phyloP scores from a whole-genome alignment of 2,113 vertebrate genomes.

The Ciconia stormi region DNA sequence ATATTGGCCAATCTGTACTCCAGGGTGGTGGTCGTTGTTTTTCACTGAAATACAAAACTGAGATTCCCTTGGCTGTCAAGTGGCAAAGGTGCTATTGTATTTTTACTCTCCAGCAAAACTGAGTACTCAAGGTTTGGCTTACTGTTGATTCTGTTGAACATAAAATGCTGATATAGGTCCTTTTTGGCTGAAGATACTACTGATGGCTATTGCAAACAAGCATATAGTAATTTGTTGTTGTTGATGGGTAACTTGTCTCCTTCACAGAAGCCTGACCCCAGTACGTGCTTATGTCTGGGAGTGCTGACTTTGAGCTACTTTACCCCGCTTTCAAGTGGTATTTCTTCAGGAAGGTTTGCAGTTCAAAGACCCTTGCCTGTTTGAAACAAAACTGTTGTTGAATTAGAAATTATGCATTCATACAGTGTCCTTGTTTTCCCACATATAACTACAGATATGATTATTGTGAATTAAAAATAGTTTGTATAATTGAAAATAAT shows the following conservation, averaged over 20 bases:
- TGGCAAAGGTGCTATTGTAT: background rate
- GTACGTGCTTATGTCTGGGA: background rate
- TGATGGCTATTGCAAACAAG: background rate
- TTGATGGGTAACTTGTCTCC: background rate
- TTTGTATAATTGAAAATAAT: background rate
- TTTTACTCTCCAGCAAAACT: background rate
- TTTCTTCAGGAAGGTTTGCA: background rate
- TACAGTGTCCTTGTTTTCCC: background rate
- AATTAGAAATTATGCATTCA: rapidly evolving
- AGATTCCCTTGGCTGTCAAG: background rate
- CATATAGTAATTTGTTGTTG: rapidly evolving
- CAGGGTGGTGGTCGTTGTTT: background rate
- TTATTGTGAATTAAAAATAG: background rate
- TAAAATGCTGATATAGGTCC: rapidly evolving
- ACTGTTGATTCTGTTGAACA: background rate
- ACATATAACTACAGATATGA: background rate
- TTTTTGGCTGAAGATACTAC: background rate
- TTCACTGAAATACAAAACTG: background rate
- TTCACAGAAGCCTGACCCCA: background rate
- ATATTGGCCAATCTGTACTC: background rate
- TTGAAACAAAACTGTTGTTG: background rate
- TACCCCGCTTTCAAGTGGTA: background rate
- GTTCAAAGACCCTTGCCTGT: background rate
- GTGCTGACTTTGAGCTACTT: background rate
- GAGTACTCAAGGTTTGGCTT: background rate